Percentiles rank a stretch among this genome's conserved stretches.
These are phyloP conservation scores for Papio anubis DNA, from an alignment of 2,113 vertebrate genomes.

Conservation along the genomic window DNA sequence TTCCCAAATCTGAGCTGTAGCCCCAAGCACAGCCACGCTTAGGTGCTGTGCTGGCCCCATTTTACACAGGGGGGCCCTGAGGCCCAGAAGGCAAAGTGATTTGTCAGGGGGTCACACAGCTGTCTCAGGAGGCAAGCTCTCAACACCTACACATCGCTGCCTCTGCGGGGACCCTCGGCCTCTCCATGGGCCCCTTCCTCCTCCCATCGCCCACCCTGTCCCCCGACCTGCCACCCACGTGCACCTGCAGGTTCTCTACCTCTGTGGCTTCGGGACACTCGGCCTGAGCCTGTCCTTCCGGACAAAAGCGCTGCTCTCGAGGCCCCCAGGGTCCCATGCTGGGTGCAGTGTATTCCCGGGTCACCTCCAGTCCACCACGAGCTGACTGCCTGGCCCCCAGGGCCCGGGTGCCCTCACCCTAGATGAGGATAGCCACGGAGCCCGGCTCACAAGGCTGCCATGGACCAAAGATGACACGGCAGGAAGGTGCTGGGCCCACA, in stretches of 20 bases:
- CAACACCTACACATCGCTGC: rapidly evolving
- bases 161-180: background rate
- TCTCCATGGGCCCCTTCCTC: background rate
- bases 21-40: background rate
- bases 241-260: background rate
- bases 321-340: too few relatives aligned
- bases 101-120: background rate
- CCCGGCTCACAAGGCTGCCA: too few relatives aligned
- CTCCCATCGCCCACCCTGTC: background rate
- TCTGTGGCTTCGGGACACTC: background rate
- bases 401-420: background rate
- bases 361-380: background rate
- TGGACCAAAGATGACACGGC: background rate
- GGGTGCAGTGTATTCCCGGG: background rate
- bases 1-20: background rate
- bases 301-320: background rate
- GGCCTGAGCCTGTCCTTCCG: background rate
- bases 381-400: background rate
- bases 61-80: background rate
- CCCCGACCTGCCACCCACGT: rapidly evolving
- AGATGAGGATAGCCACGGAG: rapidly evolving
- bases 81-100: background rate
- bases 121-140: background rate
- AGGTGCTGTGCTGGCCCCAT: too few relatives aligned
- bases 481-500: background rate